Conservation (phyloP, 2,113 vertebrate species). For the Heterochromis multidens region DNA sequence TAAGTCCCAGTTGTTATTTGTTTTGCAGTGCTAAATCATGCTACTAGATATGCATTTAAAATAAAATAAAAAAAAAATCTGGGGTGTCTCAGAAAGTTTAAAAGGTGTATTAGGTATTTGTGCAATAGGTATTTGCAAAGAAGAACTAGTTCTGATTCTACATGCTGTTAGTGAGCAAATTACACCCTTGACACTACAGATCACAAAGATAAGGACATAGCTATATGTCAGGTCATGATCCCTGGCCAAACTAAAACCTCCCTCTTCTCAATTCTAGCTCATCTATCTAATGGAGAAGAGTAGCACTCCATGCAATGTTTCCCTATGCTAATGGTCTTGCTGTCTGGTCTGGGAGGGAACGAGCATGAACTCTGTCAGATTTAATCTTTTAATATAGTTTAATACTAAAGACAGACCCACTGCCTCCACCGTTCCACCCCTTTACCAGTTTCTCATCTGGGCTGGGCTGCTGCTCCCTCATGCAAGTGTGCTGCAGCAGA, state of each 20-base stretch:
- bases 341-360: slow-evolving; percentile 24
- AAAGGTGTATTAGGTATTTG: fast-evolving
- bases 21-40: neutral
- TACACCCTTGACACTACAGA: neutral
- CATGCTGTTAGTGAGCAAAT: slow-evolving; percentile 3
- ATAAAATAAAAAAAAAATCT: neutral
- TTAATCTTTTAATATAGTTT: slow-evolving; percentile 61
- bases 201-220: slow-evolving; percentile 21
- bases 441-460: neutral
- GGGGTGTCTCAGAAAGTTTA: neutral
- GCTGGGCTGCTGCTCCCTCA: neutral
- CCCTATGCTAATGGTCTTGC: slow-evolving; percentile 21
- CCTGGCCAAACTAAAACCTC: neutral
- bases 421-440: neutral
- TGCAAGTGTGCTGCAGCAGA: neutral
- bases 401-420: slow-evolving; percentile 9
- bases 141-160: slow-evolving; percentile 6
- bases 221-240: slow-evolving; percentile 4
- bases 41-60: neutral
- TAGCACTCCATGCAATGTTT: slow-evolving; percentile 22
- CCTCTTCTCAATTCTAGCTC: neutral
- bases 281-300: slow-evolving; percentile 32
- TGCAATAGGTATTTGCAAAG: neutral
- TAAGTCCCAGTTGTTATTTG: neutral
- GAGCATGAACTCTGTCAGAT: slow-evolving; percentile 34